These are phyloP conservation scores for Mola mola DNA, from an alignment of 2,113 vertebrate species.

Conservation along the genomic window DNA sequence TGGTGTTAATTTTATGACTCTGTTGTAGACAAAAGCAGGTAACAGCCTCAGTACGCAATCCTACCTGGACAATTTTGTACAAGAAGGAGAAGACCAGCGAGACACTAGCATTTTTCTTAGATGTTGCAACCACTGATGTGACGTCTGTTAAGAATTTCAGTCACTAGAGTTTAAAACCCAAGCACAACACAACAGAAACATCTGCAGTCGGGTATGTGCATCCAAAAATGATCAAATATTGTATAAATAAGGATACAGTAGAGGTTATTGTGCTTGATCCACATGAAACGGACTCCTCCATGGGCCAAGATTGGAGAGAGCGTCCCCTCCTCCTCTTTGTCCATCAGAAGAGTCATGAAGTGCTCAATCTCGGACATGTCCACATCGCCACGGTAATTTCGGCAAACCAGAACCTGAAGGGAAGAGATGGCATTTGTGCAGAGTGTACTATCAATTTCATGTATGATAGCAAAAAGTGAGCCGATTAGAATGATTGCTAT, in stretches of 20 bases:
- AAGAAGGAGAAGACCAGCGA: slow-evolving; percentile 98
- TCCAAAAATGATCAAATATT: background rate
- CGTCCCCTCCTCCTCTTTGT: slow-evolving; percentile 95
- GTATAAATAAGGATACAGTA: slow-evolving; percentile 89
- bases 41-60: slow-evolving; percentile 30
- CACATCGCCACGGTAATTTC: slow-evolving; percentile 97
- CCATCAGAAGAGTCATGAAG: slow-evolving; percentile 98
- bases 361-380: slow-evolving; percentile 99
- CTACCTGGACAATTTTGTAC: slow-evolving; percentile 97
- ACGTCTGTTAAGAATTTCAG: slow-evolving; percentile 73
- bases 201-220: background rate
- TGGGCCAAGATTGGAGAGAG: slow-evolving; percentile 96
- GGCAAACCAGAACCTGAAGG: slow-evolving; percentile 92
- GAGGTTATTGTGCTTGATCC: slow-evolving; percentile 99
- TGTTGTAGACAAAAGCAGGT: background rate
- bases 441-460: background rate
- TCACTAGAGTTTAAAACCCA: background rate
- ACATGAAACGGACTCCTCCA: slow-evolving; percentile 97
- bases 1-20: background rate
- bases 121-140: slow-evolving; percentile 93
- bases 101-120: slow-evolving; percentile 97
- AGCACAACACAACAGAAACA: too few relatives aligned
- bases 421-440: background rate
- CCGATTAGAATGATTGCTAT: too few relatives aligned
- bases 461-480: background rate